Evolutionary conservation across 2,888 invertebrate species (phyloP).

Genomic region (Hydropsyche betteni): DNA sequence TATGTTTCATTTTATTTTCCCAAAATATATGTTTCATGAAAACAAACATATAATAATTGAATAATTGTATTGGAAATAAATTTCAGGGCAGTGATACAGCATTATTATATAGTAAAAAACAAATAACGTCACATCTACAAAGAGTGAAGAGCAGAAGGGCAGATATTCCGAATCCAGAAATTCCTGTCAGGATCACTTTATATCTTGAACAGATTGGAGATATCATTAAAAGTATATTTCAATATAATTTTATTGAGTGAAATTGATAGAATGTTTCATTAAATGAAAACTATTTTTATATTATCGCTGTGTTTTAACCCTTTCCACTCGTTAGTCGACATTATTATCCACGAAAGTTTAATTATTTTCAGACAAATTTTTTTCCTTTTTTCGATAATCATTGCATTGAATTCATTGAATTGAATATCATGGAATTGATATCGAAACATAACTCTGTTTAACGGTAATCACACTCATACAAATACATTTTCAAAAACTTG

Average conservation of each 20-base stretch:
- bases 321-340: too few species aligned
- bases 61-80: not conserved
- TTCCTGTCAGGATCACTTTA: conserved; percentile 83
- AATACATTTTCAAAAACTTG: too few species aligned
- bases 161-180: conserved; percentile 90
- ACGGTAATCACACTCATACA: too few species aligned
- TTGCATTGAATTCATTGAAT: too few species aligned
- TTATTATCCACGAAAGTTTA: too few species aligned
- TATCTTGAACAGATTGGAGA: conserved; percentile 84
- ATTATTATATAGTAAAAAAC: conserved; percentile 83
- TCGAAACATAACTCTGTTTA: too few species aligned
- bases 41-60: not conserved
- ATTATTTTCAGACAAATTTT: too few species aligned
- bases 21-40: not conserved
- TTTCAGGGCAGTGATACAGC: conserved; percentile 80
- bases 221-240: conserved; percentile 72
- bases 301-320: conserved; percentile 42
- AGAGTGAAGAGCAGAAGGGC: conserved; percentile 84
- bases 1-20: conserved; percentile 20
- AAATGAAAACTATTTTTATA: too few species aligned
- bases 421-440: too few species aligned
- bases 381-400: too few species aligned
- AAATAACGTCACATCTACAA: conserved; percentile 77
- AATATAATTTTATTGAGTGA: too few species aligned
- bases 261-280: too few species aligned